A percentile compares a stretch with the other conserved stretches of the same genome.
These are phyloP conservation scores for Pygoscelis adeliae DNA, from an alignment of 2,113 vertebrate genomes.

Conservation along the genomic window DNA sequence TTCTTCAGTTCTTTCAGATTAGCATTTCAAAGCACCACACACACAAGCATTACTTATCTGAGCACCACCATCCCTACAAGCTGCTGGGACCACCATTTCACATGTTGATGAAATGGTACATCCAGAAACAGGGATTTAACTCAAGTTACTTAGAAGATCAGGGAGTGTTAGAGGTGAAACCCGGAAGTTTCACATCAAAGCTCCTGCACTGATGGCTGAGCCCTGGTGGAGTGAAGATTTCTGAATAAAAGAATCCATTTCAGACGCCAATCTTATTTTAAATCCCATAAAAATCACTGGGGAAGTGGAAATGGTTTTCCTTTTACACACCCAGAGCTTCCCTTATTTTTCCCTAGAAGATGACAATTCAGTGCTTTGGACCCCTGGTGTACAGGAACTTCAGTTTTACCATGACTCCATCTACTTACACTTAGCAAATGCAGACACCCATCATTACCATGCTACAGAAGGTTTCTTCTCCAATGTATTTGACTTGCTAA, in stretches of 20 bases:
- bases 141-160: not conserved
- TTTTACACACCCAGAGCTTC: not conserved
- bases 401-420: not conserved
- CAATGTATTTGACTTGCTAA: not conserved
- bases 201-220: not conserved
- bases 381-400: not conserved
- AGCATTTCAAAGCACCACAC: not conserved
- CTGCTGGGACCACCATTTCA: not conserved
- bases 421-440: not conserved
- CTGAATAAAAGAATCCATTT: not conserved
- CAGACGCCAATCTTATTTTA: not conserved
- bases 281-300: not conserved
- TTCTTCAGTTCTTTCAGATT: not conserved
- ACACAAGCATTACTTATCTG: not conserved
- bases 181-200: not conserved
- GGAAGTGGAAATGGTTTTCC: not conserved
- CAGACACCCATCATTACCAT: no score
- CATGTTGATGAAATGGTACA: accelerated
- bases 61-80: not conserved
- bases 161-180: not conserved
- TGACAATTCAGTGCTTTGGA: not conserved
- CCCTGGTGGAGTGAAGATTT: not conserved
- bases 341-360: not conserved
- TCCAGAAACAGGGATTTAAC: not conserved
- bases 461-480: not conserved